Evolutionary conservation across 2,888 invertebrate species (phyloP), one percentile per base, ranked within the genome.

Genomic region (Cyclophora albipunctata): DNA sequence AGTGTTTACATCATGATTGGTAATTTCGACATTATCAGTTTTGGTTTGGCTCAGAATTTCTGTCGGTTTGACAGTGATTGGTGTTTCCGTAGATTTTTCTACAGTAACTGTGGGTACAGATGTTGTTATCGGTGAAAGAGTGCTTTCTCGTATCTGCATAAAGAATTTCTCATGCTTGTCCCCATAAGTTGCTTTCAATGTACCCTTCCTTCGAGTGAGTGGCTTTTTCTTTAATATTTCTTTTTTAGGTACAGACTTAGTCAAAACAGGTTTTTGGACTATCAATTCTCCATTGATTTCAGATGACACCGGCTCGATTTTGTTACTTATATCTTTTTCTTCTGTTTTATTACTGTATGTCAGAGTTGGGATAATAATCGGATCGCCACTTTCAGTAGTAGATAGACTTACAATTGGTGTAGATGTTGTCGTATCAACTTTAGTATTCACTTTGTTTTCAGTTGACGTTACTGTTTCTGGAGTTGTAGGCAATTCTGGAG

Each of bases 141-240:
- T 45, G 2, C 51, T 34, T 5, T 46, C 54, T 4, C 66, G 60
- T 45, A 67, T 5, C 56, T 75, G 78, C 34, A 71, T 52, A 55
- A 83, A 84, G 56, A 81, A 78, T 50, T 76, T 77, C 40, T 85
- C 84, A 55, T 84, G 84, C 66, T 81, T 86, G 44, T 89, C 84
- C n/a, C 89, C 89, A 53, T 89, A 89, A 0, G 89, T 89, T 40
- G 88, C 85, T 69, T 88, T 88, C 0, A 89, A 62, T 3, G 89
- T 89, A 3, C 89, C 89, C 63, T 89, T 89, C 50, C 89, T 71
- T 58, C 89, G 73, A 2, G 83, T 78, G 1, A 82, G 61, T 20
- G 78, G 68, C 47, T 86, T 88, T 57, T 89, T 88, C 57, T 76
- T 81, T 34, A 64, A 51, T 6, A 80, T 78, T 40, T 80, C 78